These are phyloP conservation scores for Artemia sinica DNA, from an alignment of 2,888 invertebrate species.

Conservation along the genomic window DNA sequence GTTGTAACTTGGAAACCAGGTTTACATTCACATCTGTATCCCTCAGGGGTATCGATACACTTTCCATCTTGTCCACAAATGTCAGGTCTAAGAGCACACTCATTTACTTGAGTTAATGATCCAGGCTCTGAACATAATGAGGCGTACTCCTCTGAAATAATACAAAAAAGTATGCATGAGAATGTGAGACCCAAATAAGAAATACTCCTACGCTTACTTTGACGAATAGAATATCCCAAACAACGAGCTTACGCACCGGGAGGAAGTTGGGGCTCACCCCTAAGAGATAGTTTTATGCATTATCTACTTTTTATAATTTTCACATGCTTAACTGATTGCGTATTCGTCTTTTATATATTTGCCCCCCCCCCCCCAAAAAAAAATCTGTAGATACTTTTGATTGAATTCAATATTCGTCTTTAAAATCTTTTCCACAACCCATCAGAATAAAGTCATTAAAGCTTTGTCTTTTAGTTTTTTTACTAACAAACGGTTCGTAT, in stretches of 20 bases:
- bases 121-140: constrained; percentile 23
- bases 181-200: constrained; percentile 21
- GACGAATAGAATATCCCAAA: background rate
- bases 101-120: constrained; percentile 40
- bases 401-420: no score
- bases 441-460: no score
- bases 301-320: no score
- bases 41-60: constrained; percentile 53
- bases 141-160: background rate
- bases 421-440: no score
- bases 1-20: constrained; percentile 42
- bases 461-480: no score
- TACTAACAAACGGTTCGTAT: no score
- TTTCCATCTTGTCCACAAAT: constrained; percentile 43
- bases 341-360: no score
- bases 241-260: background rate
- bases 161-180: constrained; percentile 1
- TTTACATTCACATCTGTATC: constrained; percentile 60
- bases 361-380: no score
- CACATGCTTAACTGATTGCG: no score
- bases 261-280: no score
- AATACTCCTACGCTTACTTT: background rate
- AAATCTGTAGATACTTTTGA: no score
- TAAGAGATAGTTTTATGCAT: no score
- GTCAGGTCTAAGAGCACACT: constrained; percentile 54